Evolutionary conservation across 1,140 invertebrate genomes (phyloP).

Genomic region (Maconellicoccus hirsutus): DNA sequence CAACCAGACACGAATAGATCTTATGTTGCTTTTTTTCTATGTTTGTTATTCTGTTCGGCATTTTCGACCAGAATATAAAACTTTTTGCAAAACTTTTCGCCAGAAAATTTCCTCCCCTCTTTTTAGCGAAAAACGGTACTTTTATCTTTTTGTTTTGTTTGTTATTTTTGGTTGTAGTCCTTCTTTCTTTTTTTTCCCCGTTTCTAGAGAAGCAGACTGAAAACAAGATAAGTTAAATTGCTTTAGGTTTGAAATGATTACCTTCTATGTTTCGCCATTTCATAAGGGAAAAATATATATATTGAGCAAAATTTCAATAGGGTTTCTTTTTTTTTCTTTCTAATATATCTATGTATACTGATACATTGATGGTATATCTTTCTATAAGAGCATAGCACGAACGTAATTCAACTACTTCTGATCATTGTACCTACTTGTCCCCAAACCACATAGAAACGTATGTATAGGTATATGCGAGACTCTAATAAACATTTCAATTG

Average conservation of each 20-base stretch:
- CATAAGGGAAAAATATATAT: not conserved
- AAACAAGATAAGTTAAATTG: conserved; percentile 9
- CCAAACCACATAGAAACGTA: too few relatives aligned
- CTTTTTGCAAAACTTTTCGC: conserved; percentile 1
- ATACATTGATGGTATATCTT: too few relatives aligned
- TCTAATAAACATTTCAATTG: too few relatives aligned
- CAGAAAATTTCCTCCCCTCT: not conserved
- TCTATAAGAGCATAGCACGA: too few relatives aligned
- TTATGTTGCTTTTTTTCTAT: conserved; percentile 18
- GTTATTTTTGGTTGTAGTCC: conserved; percentile 8
- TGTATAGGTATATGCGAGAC: too few relatives aligned
- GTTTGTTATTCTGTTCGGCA: conserved; percentile 5
- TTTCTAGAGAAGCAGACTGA: conserved; percentile 1
- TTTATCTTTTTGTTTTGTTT: conserved; percentile 10
- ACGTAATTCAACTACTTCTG: too few relatives aligned
- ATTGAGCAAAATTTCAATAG: not conserved
- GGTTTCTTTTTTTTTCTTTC: not conserved
- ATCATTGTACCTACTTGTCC: too few relatives aligned
- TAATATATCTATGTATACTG: not conserved
- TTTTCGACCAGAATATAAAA: conserved; percentile 14
- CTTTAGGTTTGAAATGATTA: not conserved
- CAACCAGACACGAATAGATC: conserved; percentile 13
- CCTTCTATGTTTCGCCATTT: not conserved
- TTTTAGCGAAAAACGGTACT: conserved; percentile 8
- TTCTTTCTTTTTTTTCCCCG: not conserved